Percentiles rank a stretch among this genome's conserved stretches.
Conservation (phyloP, 2,113 vertebrate species). For the Sciurus niger region DNA sequence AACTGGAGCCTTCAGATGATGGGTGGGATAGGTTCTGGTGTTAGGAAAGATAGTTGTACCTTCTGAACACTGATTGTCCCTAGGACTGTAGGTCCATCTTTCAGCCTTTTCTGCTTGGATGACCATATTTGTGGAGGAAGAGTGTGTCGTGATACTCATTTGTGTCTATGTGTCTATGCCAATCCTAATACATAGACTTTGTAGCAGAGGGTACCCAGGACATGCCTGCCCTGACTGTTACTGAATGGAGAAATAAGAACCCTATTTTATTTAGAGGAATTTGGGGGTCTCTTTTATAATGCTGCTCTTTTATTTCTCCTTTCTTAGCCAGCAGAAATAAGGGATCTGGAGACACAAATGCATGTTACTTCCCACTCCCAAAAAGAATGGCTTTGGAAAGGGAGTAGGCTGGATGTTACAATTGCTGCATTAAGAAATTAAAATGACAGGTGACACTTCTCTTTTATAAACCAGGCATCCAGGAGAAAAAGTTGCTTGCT, state of each 20-base stretch:
- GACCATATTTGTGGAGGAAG: not conserved
- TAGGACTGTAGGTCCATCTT: not conserved
- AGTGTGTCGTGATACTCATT: not conserved
- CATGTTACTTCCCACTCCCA: not conserved
- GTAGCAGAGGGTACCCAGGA: not conserved
- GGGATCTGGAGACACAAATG: not conserved
- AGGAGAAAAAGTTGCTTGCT: not conserved
- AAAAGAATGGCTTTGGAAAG: not conserved
- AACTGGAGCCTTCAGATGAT: not conserved
- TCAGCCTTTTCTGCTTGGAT: not conserved
- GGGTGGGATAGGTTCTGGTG: not conserved
- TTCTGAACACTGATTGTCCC: not conserved
- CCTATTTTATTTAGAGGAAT: not conserved
- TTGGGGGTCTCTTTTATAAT: not conserved
- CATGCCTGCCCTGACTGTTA: not conserved
- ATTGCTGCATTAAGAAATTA: constrained; percentile 19
- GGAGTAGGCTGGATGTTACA: not conserved
- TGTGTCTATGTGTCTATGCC: not conserved
- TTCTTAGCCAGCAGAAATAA: constrained; percentile 2
- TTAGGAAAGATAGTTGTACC: not conserved
- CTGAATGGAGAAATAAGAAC: not conserved
- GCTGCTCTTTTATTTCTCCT: not conserved
- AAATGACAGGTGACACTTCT: constrained; percentile 70
- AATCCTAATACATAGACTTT: not conserved
- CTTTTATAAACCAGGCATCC: constrained; percentile 38